phyloP scores from a whole-genome alignment of 1,140 invertebrate species.

The Listronotus oregonensis region DNA sequence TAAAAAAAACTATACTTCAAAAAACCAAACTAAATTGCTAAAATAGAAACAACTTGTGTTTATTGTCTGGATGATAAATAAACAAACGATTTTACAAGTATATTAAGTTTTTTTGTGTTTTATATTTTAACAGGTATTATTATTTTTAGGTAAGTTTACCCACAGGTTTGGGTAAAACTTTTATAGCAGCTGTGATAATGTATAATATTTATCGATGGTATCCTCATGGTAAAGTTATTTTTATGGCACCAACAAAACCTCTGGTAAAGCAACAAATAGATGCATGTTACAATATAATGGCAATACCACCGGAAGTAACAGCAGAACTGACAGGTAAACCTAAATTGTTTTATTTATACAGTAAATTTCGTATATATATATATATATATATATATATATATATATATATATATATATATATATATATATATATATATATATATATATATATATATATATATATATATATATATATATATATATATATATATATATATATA shows the following conservation, averaged over 20 bases:
- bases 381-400: background rate
- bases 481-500: too few species aligned
- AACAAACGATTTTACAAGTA: background rate
- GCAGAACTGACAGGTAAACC: constrained; percentile 85
- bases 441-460: too few species aligned
- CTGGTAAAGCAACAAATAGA: constrained; percentile 92
- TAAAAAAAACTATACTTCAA: too few species aligned
- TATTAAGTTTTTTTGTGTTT: background rate
- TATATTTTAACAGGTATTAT: background rate
- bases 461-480: too few species aligned
- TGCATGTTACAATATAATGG: constrained; percentile 91
- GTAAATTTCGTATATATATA: background rate
- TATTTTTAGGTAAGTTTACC: constrained; percentile 64
- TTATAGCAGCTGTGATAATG: constrained; percentile 96
- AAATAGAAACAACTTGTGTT: too few species aligned
- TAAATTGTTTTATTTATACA: background rate
- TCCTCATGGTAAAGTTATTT: constrained; percentile 84
- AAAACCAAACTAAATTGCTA: too few species aligned
- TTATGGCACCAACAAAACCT: constrained; percentile 92
- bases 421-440: too few species aligned
- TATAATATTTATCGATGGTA: constrained; percentile 96
- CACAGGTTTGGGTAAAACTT: constrained; percentile 90
- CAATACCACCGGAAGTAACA: constrained; percentile 80
- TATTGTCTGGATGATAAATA: background rate
- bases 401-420: too few species aligned